Base-by-base conservation (phyloP, 1,140 invertebrate genomes). In the Diorhabda carinulata region DNA sequence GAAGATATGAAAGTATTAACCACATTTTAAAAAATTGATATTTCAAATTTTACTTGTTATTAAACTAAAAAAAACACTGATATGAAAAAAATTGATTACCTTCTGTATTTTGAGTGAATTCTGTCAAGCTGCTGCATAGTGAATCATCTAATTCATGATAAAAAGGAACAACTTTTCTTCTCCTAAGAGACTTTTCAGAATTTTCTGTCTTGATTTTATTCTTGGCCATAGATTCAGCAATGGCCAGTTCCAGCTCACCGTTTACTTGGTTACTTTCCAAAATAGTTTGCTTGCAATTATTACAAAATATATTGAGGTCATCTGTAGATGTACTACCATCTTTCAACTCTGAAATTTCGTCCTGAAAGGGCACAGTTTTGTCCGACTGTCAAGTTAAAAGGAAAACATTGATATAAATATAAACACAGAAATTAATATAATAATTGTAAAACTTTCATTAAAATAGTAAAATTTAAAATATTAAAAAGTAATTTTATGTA, bases 61-160 rank as follows among this genome's bases (percentile, higher is more conserved):
- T 25, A 25, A 40, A 2, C 59, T 60, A 25, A 40, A 60, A 7
- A 60, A 42, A 42, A 42, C 10, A 45, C 25, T 67, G 42, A 25
- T 25, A 25, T 25, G 25, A 25, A 25, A 4, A 52, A 66, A 69
- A 3, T 72, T 71, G 6, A 6, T 52, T 52, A 69, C 76, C 76
- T 68, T 73, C 76, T 6, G 75, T 76, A 56, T 74, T 72, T 41
- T 59, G 64, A 25, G 72, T 74, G 44, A 73, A 70, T 63, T 76
- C 75, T 4, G 76, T 76, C 43, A 76, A 64, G 72, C 76, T 78
- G 65, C 76, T 78, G 57, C 75, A 74, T 40, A 76, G 62, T 9
- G 76, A 78, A 69, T 78, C 76, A 45, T 78, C 76, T 3, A 77
- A 62, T 68, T 77, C 76, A 10, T 76, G 70, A 57, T 78, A 78